Evolutionary conservation across 2,113 vertebrate species (phyloP), one percentile per base, ranked within the genome.

Genomic region (Pangasianodon gigas): DNA sequence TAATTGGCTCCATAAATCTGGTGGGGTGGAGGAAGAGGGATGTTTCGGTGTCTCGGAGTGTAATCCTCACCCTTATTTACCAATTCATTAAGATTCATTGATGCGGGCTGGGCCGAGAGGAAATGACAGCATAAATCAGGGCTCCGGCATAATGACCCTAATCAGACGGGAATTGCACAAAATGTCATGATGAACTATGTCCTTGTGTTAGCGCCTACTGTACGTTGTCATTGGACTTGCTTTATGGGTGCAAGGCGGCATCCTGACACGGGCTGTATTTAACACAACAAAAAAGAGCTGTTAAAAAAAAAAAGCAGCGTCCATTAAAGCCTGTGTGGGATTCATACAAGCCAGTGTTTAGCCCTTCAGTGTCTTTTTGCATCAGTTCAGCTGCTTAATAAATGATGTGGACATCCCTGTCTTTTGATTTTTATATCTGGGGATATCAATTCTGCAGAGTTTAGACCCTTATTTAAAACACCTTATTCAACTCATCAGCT

Each of bases 1-100:
- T 99, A 99, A 99, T 99, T 99, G 98, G 98, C 97, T 97, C 97
- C 98, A 99, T 99, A 99, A 99, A 99, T 99, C 98, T 99, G 96
- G 95, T 90, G 96, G 96, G 96, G 96, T 97, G 97, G 98, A 98
- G 98, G 97, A 97, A 98, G 98, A 99, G 97, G 98, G 97, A 99
- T 99, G 98, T 98, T 97, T 98, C 97, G 87, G 97, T 99, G 98
- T 99, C 98, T 98, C 97, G 96, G 97, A 98, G 98, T 98, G 97
- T 99, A 99, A 99, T 99, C 98, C 98, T 99, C 98, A 99, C 97
- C 98, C 98, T 99, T 99, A 99, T 99, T 99, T 99, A 99, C 98
- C 98, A 99, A 99, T 99, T 99, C 98, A 99, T 99, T 99, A 99
- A 99, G 98, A 99, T 99, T 96, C 95, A 99, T 98, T 99, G 98